Base-by-base conservation (phyloP, 2,113 vertebrate genomes). In the Phalacrocorax aristotelis region DNA sequence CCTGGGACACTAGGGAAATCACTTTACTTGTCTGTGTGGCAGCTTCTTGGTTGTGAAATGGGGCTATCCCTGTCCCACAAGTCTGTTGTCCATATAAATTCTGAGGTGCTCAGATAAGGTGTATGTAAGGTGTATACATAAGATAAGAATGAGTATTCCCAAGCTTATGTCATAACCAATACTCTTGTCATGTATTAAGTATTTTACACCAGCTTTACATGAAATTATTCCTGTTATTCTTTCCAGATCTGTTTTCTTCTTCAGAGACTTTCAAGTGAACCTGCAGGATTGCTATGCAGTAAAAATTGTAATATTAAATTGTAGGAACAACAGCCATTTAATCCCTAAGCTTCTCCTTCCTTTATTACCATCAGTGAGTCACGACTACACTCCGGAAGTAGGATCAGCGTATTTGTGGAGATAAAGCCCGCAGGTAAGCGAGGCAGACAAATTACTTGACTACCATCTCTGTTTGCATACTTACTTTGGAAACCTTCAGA, bases 401-500 rank as follows among this genome's bases (percentile, higher is more conserved):
- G 25, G 42, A 71, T 84, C n/a, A 38, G 32, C 15, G 46, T 89
- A 30, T 51, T 80, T 81, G 15, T 3, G 7, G 66, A 83, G 65
- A 61, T 34, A 61, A 89, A 92, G 81, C 18, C 17, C 5, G 2
- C 14, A 25, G 29, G 20, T 9, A 44, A 65, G 30, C 2, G 8
- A 70, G 25, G 36, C 36, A 80, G 36, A 69, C 29, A 75, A 64
- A 84, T 68, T 15, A 80, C 58, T 69, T 78, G 8, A 66, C 83
- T 75, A 46, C 13, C 6, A 12, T 40, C 9, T 27, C 15, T 85
- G 27, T 40, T 93, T 19, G 17, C 23, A 61, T 78, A 97, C 96
- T 98, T 97, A 99, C 99, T 93, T 98, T 82, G 62, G 98, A 98
- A 69, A 99, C 96, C 6, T 44, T 75, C 51, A 99, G 69, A 5